Percentiles rank a stretch among this genome's conserved stretches.
Evolutionary conservation across 37 sponge, comb jelly and placozoan genomes (phyloP).

Genomic region (Lycopodina hypogea): DNA sequence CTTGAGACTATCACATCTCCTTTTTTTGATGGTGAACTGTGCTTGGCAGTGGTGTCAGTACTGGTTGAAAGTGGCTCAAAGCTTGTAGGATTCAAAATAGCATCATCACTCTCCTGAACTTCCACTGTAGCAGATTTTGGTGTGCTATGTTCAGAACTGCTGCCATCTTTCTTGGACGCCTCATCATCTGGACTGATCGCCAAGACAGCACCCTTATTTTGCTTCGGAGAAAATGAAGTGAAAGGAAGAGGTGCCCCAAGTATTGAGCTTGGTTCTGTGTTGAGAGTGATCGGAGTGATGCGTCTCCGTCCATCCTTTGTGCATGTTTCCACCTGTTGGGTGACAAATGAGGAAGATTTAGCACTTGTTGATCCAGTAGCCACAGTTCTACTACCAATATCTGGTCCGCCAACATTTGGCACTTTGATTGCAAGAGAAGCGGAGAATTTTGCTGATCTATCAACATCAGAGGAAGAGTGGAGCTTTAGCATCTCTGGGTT

Average conservation of each 20-base stretch:
- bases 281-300: constrained; percentile 76
- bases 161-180: not conserved
- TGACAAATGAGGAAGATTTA: not conserved
- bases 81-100: constrained; percentile 38
- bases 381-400: not conserved
- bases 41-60: not conserved
- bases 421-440: not conserved
- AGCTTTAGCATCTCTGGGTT: constrained; percentile 59
- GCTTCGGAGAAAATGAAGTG: constrained; percentile 19
- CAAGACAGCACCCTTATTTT: not conserved
- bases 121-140: not conserved
- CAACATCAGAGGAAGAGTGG: not conserved
- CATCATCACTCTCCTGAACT: not conserved
- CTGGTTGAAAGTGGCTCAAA: constrained; percentile 48
- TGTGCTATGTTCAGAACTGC: not conserved
- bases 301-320: constrained; percentile 83
- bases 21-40: not conserved
- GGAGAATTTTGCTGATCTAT: not conserved
- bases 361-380: constrained; percentile 11
- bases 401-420: not conserved
- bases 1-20: not conserved
- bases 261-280: constrained; percentile 27
- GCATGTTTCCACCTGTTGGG: constrained; percentile 68
- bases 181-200: not conserved
- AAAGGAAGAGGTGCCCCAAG: constrained; percentile 37